These are phyloP conservation scores for Helleia helle DNA, from an alignment of 2,888 invertebrate species.

Conservation along the genomic window DNA sequence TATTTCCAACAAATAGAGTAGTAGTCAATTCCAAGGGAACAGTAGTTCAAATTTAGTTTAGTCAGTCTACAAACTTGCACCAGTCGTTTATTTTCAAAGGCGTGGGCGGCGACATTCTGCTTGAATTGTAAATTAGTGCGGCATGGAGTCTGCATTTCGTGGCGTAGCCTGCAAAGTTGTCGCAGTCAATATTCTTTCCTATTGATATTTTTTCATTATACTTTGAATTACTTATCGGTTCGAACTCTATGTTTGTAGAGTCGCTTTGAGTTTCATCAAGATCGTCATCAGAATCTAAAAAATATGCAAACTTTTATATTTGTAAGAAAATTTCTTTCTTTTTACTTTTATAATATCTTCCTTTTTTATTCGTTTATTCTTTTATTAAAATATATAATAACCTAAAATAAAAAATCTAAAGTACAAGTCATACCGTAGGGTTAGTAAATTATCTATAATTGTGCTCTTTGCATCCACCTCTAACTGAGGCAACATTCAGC, in stretches of 20 bases:
- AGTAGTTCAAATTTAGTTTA: background rate
- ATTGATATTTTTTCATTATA: slow-evolving; percentile 28
- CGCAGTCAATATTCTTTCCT: slow-evolving; percentile 40
- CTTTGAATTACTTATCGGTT: slow-evolving; percentile 32
- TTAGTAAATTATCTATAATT: too few relatives aligned
- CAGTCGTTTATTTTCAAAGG: slow-evolving; percentile 43
- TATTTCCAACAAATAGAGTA: background rate
- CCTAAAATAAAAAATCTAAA: too few relatives aligned
- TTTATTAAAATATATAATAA: too few relatives aligned
- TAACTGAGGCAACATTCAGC: too few relatives aligned
- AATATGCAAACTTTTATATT: too few relatives aligned
- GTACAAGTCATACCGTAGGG: too few relatives aligned
- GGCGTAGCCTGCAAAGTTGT: slow-evolving; percentile 39
- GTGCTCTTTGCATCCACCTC: too few relatives aligned
- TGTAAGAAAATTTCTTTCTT: too few relatives aligned
- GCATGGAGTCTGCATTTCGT: slow-evolving; percentile 44
- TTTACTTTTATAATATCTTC: too few relatives aligned
- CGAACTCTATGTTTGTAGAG: slow-evolving; percentile 33
- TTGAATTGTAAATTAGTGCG: slow-evolving; percentile 44
- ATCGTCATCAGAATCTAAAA: slow-evolving; percentile 4
- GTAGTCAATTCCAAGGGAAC: background rate
- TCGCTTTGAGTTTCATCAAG: slow-evolving; percentile 4
- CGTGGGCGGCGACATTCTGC: slow-evolving; percentile 41
- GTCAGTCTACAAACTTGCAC: slow-evolving; percentile 41
- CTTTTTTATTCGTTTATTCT: too few relatives aligned